Base-by-base conservation (phyloP, 2,888 invertebrate genomes). In the Auanema freiburgensis region DNA sequence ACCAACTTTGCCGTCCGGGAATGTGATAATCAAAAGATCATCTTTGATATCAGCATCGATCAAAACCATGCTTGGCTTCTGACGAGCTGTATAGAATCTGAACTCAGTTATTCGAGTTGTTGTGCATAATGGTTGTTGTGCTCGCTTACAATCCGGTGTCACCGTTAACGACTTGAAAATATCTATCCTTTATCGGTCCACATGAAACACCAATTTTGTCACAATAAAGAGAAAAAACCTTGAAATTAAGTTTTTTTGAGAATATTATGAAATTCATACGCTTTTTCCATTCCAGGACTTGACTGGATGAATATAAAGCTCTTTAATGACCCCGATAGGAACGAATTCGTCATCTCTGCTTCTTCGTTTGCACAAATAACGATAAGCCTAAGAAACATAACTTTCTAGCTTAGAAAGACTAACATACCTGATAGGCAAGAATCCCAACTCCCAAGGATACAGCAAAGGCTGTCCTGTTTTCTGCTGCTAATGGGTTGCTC, bases 141-240 rank as follows among this genome's bases (percentile, higher is more conserved):
- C 21, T 33, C 5, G 42, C 57, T 40, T 42, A 69, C 66, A 42
- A 64, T 59, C 74, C 71, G 33, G 69, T 71, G 14, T 46, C 33
- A 24, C 51, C 66, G 42, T 74, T 62, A 2, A 68, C 67, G n/a
- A 71, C 46, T 11, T 66, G 12, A 41, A 74, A 69, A 10, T 65
- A 53, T 0, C 74, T 65, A 55, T 74, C 74, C 21, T 65, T 63
- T 41, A 66, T 43, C 21, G 67, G 69, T 10, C 68, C 60, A 43
- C 57, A 49, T 10, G 59, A 42, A 1, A 69, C 57, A 0, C 74
- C 69, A 10, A 49, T 52, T 44, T 61, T 44, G 0, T 66, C 70
- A 64, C 70, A 70, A 53, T 67, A 69, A 53, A 71, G 66, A 0
- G 70, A 66, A 49, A 74, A 74, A 0, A 74, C 54, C 73, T 71